Evolutionary conservation across 2,888 invertebrate genomes (phyloP).

Genomic region (Brachypalpus laphriformis): DNA sequence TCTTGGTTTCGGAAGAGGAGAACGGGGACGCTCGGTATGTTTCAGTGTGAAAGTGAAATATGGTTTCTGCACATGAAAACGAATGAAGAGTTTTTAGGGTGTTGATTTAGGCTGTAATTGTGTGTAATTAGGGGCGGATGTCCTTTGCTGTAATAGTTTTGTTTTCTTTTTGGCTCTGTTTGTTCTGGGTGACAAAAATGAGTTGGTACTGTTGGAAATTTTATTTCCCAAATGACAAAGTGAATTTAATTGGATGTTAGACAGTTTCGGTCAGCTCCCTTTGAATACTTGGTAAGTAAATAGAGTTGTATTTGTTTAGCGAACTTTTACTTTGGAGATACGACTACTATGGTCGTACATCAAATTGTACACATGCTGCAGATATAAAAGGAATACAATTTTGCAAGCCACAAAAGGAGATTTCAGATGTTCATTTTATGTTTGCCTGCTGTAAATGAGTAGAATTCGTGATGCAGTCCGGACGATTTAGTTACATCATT

Average conservation of each 20-base stretch:
- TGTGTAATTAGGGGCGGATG: slow-evolving; percentile 56
- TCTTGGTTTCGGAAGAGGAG: neutral
- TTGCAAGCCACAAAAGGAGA: too few relatives aligned
- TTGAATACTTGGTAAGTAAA: neutral
- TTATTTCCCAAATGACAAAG: slow-evolving; percentile 49
- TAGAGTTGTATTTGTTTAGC: neutral
- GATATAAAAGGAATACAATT: too few relatives aligned
- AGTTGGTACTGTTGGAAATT: slow-evolving; percentile 6
- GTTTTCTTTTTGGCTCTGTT: slow-evolving; percentile 2
- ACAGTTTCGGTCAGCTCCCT: neutral
- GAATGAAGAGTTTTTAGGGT: slow-evolving; percentile 41
- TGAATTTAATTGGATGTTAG: slow-evolving; percentile 35
- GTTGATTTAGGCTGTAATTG: slow-evolving; percentile 61
- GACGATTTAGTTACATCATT: too few relatives aligned
- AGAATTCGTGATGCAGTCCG: too few relatives aligned
- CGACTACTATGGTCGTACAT: too few relatives aligned
- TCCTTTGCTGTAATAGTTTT: slow-evolving; percentile 38
- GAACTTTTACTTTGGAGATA: neutral
- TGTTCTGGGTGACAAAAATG: slow-evolving; percentile 3
- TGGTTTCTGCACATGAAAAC: slow-evolving; percentile 29
- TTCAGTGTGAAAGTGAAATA: slow-evolving; percentile 38
- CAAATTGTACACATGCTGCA: too few relatives aligned
- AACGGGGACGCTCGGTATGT: neutral
- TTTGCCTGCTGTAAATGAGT: too few relatives aligned
- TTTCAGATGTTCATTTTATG: too few relatives aligned